phyloP scores from a whole-genome alignment of 2,797 vertebrate species.

The Brachyrhaphis roseni region DNA sequence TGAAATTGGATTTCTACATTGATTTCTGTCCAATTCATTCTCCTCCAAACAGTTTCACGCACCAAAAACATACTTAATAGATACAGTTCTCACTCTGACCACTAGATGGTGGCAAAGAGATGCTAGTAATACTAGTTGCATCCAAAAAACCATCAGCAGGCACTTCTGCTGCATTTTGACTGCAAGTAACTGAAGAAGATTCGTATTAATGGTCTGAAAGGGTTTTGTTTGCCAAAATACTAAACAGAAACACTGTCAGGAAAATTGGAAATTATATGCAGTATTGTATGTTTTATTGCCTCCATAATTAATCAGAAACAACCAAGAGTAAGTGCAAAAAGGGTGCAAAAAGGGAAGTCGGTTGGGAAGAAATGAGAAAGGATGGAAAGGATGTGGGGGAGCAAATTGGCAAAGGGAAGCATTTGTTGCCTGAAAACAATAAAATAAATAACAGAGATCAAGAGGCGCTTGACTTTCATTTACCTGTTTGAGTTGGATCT shows the following conservation, averaged over 20 bases:
- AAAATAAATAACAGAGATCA: not conserved
- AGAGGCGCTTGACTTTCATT: not conserved
- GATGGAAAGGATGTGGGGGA: not conserved
- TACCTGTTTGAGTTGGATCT: slow-evolving; percentile 98
- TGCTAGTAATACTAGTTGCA: not conserved
- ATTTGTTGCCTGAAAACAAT: not conserved
- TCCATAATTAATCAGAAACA: not conserved
- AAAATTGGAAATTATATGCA: not conserved
- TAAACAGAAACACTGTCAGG: not conserved
- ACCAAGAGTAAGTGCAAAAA: not conserved
- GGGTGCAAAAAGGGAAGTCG: not conserved
- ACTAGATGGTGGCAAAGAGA: not conserved
- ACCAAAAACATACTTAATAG: not conserved
- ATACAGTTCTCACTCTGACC: not conserved
- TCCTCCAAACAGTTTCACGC: not conserved
- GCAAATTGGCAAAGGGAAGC: not conserved
- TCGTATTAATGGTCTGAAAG: not conserved
- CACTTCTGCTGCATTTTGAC: not conserved
- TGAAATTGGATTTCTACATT: not conserved
- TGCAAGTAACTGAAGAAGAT: not conserved
- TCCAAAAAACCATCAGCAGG: not conserved
- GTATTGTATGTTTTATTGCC: not conserved
- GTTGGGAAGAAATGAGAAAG: not conserved
- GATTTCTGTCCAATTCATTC: not conserved
- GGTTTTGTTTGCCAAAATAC: not conserved